Base-by-base conservation (phyloP, 1,140 invertebrate genomes). In the Eriocheir sinensis region DNA sequence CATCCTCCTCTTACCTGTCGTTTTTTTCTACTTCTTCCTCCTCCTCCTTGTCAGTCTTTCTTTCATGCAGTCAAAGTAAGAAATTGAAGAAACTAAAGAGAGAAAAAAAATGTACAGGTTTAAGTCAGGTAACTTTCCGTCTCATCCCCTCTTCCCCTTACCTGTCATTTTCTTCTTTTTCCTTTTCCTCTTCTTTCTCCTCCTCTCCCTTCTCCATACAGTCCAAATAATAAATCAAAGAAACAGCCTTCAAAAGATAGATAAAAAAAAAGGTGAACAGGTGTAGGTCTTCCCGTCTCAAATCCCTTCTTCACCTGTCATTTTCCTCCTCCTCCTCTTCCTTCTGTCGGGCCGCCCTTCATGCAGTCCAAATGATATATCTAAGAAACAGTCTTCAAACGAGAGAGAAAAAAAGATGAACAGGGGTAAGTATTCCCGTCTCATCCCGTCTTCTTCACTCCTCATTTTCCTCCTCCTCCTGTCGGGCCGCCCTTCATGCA, bases 141-240 rank as follows among this genome's bases (percentile, higher is more conserved):
- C 38, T 30, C 32, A 34, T 44, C 40, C 40, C 34, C 88, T 17
- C 32, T 17, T 34, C 32, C 34, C 12, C 83, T 32, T 34, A n/a
- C n/a, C n/a, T n/a, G n/a, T n/a, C n/a, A n/a, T n/a, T 21, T 86
- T 34, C 83, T 86, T 32, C 83, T 86, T 32, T 32, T 86, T 32
- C 83, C 34, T 32, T 34, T 86, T 32, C 83, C 34, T 32, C 83
- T 86, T 32, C 83, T 86, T 86, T 72, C n/a, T n/a, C 60, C n/a
- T n/a, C 60, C n/a, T n/a, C 60, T 72, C 60, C 15, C n/a, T n/a
- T n/a, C n/a, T n/a, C n/a, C n/a, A n/a, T n/a, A n/a, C n/a, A n/a
- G n/a, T n/a, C n/a, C n/a, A n/a, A n/a, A n/a, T n/a, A n/a, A n/a
- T n/a, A n/a, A n/a, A n/a, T n/a, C n/a, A n/a, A n/a, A n/a, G n/a